Evolutionary conservation across 2,113 vertebrate species (phyloP), one percentile per base, ranked within the genome.

Genomic region (Dolichallabes microphthalmus): DNA sequence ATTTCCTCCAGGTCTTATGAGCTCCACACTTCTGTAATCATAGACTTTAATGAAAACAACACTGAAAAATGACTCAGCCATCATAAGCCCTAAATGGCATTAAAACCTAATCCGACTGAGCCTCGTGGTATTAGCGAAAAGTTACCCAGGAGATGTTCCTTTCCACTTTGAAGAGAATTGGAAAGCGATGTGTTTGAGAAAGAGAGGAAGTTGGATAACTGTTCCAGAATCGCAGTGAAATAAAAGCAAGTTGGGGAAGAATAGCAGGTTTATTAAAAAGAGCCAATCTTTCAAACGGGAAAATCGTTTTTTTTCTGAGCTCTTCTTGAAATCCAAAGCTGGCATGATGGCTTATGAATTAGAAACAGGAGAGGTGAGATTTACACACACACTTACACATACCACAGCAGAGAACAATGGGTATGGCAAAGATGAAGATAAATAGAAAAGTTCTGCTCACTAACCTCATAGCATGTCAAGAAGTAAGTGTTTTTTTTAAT

Each of bases 101-200:
- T 73, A 86, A 57, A 84, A 73, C 60, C 58, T 61, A 82, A 81
- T 84, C 69, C 73, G 22, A 79, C 45, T 52, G 84, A 78, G 58
- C 79, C 71, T 30, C n/a, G 39, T 64, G 77, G 78, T 78, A 66
- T 86, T 84, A 84, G 69, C 78, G 58, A 69, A 60, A 75, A 85
- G 75, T 50, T 86, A 82, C 83, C 55, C 73, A 64, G 55, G 64
- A 85, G 82, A 77, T 53, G 61, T 89, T 85, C 75, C 55, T 88
- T 75, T 57, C 35, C 55, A 85, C 82, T 89, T 83, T 85, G 83
- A 86, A 76, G 74, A 69, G 63, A 55, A 78, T 88, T 69, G 85
- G 61, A 71, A 60, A 82, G 66, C 10, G 25, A 27, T 39, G 83
- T 11, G 60, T 55, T 68, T 55, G 66, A 80, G 75, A 32, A 12